phyloP scores from a whole-genome alignment of 2,888 invertebrate species.

The Drosophila antonietae region DNA sequence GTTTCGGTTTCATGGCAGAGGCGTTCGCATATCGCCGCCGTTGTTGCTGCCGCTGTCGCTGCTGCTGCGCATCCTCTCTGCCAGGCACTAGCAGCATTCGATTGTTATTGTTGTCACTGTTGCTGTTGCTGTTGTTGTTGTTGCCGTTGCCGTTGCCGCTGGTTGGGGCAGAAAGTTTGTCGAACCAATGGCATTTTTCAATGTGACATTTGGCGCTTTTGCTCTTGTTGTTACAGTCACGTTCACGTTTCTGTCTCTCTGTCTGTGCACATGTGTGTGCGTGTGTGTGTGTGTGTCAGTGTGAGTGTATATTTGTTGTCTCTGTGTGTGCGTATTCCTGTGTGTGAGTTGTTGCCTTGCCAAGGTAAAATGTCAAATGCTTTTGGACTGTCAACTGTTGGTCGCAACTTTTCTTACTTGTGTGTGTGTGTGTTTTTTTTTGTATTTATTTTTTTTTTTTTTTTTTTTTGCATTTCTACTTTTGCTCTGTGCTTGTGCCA shows the following conservation, averaged over 20 bases:
- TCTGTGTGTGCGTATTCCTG: conserved; percentile 32
- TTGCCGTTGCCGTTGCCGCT: conserved; percentile 14
- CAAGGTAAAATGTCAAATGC: conserved; percentile 84
- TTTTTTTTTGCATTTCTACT: conserved; percentile 14
- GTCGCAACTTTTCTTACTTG: conserved; percentile 58
- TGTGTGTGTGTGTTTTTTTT: conserved; percentile 14
- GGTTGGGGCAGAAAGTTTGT: conserved; percentile 66
- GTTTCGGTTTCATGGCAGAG: conserved; percentile 56
- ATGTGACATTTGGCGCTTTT: conserved; percentile 83
- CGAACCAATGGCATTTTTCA: conserved; percentile 84
- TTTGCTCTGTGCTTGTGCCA: conserved; percentile 30
- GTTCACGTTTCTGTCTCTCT: conserved; percentile 47
- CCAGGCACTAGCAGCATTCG: conserved; percentile 31
- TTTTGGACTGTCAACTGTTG: conserved; percentile 80
- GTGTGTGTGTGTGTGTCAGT: background rate
- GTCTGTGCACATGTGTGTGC: conserved; percentile 25
- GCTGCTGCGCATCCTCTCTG: conserved; percentile 41
- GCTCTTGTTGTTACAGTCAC: conserved; percentile 69
- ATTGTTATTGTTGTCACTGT: conserved; percentile 4
- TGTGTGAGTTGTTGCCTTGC: conserved; percentile 57
- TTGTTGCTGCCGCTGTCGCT: conserved; percentile 21
- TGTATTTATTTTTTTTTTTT: conserved; percentile 12
- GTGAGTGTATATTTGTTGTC: conserved; percentile 24
- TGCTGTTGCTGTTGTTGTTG: conserved; percentile 24
- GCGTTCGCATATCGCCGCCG: conserved; percentile 42